phyloP scores from a whole-genome alignment of 37 sponge, comb jelly and placozoan species.

The Ianthella basta region DNA sequence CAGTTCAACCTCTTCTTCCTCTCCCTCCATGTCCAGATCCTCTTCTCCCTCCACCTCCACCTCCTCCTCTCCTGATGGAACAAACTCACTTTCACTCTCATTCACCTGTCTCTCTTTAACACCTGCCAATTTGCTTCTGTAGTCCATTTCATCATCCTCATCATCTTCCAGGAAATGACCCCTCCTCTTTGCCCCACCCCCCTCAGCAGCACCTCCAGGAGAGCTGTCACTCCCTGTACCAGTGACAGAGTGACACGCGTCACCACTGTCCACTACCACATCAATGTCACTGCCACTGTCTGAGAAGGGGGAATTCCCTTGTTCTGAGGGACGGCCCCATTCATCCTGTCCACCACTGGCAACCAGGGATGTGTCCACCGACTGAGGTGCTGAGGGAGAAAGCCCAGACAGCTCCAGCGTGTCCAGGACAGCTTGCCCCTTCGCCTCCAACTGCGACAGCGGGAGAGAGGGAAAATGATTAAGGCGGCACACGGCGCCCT shows the following conservation, averaged over 20 bases:
- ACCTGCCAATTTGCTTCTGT: no score
- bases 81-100: slow-evolving; percentile 53
- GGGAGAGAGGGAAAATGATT: not conserved
- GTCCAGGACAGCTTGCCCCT: slow-evolving; percentile 18
- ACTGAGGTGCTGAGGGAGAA: not conserved
- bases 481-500: not conserved
- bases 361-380: not conserved
- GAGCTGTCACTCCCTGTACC: not conserved
- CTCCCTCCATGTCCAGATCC: not conserved
- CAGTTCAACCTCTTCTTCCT: slow-evolving; percentile 8
- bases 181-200: no score
- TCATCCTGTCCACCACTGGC: not conserved
- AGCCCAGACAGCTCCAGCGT: not conserved
- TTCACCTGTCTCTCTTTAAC: not conserved
- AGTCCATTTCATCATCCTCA: not conserved
- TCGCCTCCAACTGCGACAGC: slow-evolving; percentile 2
- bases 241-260: not conserved
- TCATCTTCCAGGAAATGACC: no score
- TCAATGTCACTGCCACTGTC: not conserved
- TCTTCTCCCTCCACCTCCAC: slow-evolving; percentile 30
- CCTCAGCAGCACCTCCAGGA: not conserved
- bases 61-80: slow-evolving; percentile 29
- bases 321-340: no score
- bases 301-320: not conserved
- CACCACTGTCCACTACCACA: not conserved